These are phyloP conservation scores for Amblyraja radiata DNA, from an alignment of 2,797 vertebrate species.

Conservation along the genomic window DNA sequence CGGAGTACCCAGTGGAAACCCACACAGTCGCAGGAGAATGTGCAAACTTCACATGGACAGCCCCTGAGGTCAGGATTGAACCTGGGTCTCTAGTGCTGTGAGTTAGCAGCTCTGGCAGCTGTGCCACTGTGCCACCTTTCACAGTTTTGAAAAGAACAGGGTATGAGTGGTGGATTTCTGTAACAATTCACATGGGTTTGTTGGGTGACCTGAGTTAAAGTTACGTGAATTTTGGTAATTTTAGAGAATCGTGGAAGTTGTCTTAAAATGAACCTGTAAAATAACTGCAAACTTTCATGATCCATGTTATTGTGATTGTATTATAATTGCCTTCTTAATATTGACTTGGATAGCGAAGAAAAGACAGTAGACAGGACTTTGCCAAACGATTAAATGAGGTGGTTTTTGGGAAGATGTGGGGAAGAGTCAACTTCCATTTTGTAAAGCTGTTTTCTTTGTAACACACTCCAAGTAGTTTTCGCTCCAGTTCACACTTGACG, in stretches of 20 bases:
- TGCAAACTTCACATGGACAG: too few species aligned
- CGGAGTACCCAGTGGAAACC: too few species aligned
- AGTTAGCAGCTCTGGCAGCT: too few species aligned
- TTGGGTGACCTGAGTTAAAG: not conserved
- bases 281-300: not conserved
- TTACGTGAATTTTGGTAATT: not conserved
- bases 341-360: not conserved
- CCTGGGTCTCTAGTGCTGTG: too few species aligned
- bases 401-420: not conserved
- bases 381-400: not conserved
- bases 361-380: not conserved
- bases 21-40: too few species aligned
- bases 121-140: too few species aligned
- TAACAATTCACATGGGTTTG: not conserved
- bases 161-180: not conserved
- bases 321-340: not conserved
- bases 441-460: not conserved
- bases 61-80: too few species aligned
- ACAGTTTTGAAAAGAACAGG: not conserved
- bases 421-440: not conserved
- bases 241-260: not conserved
- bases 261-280: not conserved
- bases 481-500: not conserved
- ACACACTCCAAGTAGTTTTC: not conserved
- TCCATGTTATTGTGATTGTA: not conserved